Evolutionary conservation across 2,797 vertebrate species (phyloP).

Genomic region (Erethizon dorsatum): DNA sequence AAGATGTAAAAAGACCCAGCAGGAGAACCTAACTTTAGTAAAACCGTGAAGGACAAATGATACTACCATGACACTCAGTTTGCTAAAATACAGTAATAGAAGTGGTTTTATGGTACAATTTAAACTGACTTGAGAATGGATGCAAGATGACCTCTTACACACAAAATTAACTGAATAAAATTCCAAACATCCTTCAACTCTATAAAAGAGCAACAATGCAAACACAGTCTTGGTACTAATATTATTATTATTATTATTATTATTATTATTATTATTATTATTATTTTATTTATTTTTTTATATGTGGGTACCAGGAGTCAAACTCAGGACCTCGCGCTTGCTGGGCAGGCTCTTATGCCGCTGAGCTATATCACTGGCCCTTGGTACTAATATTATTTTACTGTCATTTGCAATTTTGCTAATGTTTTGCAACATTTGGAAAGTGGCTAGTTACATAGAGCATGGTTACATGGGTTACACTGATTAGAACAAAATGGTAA

Average conservation of each 20-base stretch:
- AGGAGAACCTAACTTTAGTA: neutral
- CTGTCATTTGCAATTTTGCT: neutral
- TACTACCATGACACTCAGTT: neutral
- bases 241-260: neutral
- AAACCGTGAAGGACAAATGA: neutral
- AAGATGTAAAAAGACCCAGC: neutral
- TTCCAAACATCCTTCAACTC: neutral
- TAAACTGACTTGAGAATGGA: neutral
- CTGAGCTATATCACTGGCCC: too few species aligned
- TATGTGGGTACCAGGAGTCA: too few species aligned
- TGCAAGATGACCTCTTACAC: neutral
- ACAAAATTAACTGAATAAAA: neutral
- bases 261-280: fast-evolving
- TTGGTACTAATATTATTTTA: neutral
- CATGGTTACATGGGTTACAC: neutral
- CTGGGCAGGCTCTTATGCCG: too few species aligned
- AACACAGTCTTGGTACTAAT: neutral
- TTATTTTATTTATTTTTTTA: too few species aligned
- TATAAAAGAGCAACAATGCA: neutral
- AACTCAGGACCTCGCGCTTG: too few species aligned
- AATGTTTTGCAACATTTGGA: neutral
- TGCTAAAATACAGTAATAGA: neutral
- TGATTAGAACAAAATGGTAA: neutral
- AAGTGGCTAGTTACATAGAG: neutral
- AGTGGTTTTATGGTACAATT: neutral